Evolutionary conservation across 2,797 vertebrate species (phyloP), one percentile per base, ranked within the genome.

Genomic region (Amphiprion clarkii): DNA sequence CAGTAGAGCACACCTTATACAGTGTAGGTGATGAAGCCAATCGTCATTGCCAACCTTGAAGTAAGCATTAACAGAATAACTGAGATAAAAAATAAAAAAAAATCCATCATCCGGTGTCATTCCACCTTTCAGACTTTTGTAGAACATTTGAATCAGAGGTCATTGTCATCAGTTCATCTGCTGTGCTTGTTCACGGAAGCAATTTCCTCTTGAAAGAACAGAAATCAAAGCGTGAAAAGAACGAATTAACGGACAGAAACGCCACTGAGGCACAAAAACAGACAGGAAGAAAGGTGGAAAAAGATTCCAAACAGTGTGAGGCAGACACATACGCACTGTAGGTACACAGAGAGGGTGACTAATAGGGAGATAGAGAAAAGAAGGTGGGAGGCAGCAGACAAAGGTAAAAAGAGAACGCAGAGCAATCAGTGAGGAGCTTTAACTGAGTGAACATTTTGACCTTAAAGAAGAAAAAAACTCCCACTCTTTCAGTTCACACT

Each of bases 131-230:
- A 64, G 39, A 27, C 33, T 12, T 23, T 78, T 77, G 51, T 0
- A 4, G 11, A 80, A 79, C 27, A 23, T 67, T 44, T 72, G 33
- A 85, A 77, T 79, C 33, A 51, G 54, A 80, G 74, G 78, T 75
- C 74, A 65, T 6, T 29, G 75, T 71, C 55, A 82, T 74, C 54
- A 36, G 29, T 31, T 65, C 53, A 63, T 83, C 66, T 27, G 10
- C 71, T 51, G 49, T 48, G 55, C 39, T 53, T 65, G 53, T 84
- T 78, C 75, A 74, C 11, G 49, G 71, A 82, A 77, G 75, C 86
- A 85, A 88, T 88, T 82, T 87, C 78, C 69, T 79, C 70, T 72
- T 5, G 25, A 71, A 23, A 36, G 52, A 64, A 52, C 29, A 58
- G 63, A 58, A 72, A 69, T 52, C 66, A 57, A 82, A 63, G 66